These are phyloP conservation scores for Dolichomitus sp. DNA, from an alignment of 2,888 invertebrate species.

Conservation along the genomic window DNA sequence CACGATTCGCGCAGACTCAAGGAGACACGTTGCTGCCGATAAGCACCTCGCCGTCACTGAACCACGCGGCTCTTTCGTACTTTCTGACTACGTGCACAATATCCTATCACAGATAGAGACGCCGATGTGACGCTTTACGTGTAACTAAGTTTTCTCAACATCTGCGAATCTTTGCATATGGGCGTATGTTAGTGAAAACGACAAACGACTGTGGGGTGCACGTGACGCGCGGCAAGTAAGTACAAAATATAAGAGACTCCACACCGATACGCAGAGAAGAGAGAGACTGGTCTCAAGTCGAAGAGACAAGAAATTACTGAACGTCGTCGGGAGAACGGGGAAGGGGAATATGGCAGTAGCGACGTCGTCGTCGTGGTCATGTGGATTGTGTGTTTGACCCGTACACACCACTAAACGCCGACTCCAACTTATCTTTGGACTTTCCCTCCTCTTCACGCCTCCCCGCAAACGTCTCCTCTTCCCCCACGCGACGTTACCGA, in stretches of 20 bases:
- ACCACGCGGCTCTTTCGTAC: slow-evolving; percentile 30
- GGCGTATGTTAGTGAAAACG: slow-evolving; percentile 17
- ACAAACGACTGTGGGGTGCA: slow-evolving; percentile 34
- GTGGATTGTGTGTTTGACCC: slow-evolving; percentile 75
- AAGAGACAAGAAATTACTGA: slow-evolving; percentile 66
- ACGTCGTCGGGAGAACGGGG: slow-evolving; percentile 45
- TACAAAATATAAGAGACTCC: slow-evolving; percentile 13
- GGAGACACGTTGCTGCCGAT: slow-evolving; percentile 41
- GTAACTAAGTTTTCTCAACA: slow-evolving; percentile 12
- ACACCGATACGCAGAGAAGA: slow-evolving; percentile 41
- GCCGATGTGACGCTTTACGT: neutral
- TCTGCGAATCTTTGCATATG: slow-evolving; percentile 49
- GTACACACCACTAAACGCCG: slow-evolving; percentile 75
- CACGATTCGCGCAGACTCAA: slow-evolving; percentile 22
- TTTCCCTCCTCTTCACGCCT: slow-evolving; percentile 79
- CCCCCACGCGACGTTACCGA: slow-evolving; percentile 46
- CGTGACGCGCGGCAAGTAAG: slow-evolving; percentile 55
- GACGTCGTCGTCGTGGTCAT: slow-evolving; percentile 66
- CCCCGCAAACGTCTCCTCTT: slow-evolving; percentile 41
- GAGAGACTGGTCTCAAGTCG: slow-evolving; percentile 49
- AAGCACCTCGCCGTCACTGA: slow-evolving; percentile 19
- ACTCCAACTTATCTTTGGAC: slow-evolving; percentile 85
- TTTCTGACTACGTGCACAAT: slow-evolving; percentile 19
- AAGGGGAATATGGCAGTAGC: slow-evolving; percentile 15
- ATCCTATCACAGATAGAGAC: neutral